Evolutionary conservation across 2,888 invertebrate species (phyloP).

Genomic region (Andrena trimmerana): DNA sequence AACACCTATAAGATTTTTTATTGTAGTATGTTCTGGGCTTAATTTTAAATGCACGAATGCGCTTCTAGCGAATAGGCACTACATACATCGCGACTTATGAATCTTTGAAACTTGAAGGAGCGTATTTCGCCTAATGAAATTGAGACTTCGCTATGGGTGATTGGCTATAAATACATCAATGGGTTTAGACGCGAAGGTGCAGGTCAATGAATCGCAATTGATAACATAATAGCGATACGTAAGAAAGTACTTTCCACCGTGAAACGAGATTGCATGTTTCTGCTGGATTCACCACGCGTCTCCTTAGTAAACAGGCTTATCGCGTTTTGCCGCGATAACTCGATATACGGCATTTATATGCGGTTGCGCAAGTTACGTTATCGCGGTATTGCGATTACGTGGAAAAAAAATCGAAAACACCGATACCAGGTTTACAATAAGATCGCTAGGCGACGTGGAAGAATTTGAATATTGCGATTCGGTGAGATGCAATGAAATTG

Average conservation of each 20-base stretch:
- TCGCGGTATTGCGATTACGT: conserved; percentile 10
- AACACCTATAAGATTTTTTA: neutral
- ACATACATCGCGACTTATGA: neutral
- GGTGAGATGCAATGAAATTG: neutral
- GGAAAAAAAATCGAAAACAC: neutral
- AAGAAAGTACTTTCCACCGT: conserved; percentile 23
- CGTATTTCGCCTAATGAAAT: conserved; percentile 12
- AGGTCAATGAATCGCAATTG: conserved; percentile 44
- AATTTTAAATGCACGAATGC: conserved; percentile 1
- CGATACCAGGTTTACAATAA: neutral
- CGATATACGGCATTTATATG: conserved; percentile 35
- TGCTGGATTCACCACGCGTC: neutral
- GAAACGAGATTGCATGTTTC: conserved; percentile 31
- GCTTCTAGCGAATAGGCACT: neutral
- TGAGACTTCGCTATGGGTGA: neutral
- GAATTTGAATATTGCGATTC: conserved; percentile 16
- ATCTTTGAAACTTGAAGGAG: neutral
- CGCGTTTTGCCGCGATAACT: conserved; percentile 18
- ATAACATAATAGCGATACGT: conserved; percentile 25
- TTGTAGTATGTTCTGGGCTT: neutral
- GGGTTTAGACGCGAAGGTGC: conserved; percentile 21
- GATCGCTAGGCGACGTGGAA: neutral
- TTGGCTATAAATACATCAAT: neutral
- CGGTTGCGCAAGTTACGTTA: conserved; percentile 38
- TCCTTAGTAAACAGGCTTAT: conserved; percentile 56